Percentiles rank a stretch among this genome's conserved stretches.
These are phyloP conservation scores for Rhaphigaster nebulosa DNA, from an alignment of 2,888 invertebrate genomes.

Conservation along the genomic window DNA sequence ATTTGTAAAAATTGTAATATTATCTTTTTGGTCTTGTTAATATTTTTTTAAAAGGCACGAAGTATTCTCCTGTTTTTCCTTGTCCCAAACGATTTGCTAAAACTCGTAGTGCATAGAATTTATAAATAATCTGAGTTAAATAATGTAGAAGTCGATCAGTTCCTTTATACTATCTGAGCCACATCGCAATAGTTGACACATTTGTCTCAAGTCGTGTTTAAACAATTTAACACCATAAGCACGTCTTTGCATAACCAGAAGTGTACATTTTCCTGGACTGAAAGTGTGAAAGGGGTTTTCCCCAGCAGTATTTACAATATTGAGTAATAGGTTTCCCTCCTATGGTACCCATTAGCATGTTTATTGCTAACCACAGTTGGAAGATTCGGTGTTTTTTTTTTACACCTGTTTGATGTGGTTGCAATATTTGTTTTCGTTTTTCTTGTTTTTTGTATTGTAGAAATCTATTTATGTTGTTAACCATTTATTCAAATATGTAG, in stretches of 20 bases:
- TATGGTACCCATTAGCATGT: not conserved
- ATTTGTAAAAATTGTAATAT: no score
- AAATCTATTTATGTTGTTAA: no score
- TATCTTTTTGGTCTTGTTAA: no score
- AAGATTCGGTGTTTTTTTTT: not conserved
- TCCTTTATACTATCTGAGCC: not conserved
- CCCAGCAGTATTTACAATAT: not conserved
- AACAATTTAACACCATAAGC: not conserved
- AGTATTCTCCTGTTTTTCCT: no score
- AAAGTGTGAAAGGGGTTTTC: constrained; percentile 9
- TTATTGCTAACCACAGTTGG: not conserved
- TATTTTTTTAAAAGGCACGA: no score
- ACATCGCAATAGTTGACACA: not conserved
- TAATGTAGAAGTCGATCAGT: not conserved
- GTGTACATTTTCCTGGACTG: not conserved
- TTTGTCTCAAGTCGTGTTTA: not conserved
- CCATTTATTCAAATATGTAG: no score
- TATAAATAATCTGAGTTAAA: not conserved
- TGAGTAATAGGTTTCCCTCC: not conserved
- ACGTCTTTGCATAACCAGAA: not conserved
- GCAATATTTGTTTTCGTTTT: no score
- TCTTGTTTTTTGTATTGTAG: no score
- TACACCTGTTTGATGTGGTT: not conserved
- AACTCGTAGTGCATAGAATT: not conserved
- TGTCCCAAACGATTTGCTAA: not conserved